Conservation (phyloP, 2,888 invertebrate species). For the Mesopsocus fuscifrons region DNA sequence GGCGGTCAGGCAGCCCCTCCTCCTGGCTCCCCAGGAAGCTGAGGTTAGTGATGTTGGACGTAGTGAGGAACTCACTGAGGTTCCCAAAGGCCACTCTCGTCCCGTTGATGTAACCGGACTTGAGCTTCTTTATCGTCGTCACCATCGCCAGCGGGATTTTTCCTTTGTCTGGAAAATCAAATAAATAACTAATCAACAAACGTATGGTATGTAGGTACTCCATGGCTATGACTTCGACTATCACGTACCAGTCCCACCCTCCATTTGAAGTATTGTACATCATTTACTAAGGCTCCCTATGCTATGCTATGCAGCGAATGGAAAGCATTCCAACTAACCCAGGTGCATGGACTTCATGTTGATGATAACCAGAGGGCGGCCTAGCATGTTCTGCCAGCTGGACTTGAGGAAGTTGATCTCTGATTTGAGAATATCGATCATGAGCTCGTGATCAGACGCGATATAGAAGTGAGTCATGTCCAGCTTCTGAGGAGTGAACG, state of each 20-base stretch:
- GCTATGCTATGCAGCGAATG: too few relatives aligned
- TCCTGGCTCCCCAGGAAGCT: conserved; percentile 89
- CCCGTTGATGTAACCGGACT: conserved; percentile 98
- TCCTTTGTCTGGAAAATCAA: conserved; percentile 53
- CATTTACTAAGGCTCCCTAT: conserved; percentile 4
- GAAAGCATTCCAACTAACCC: too few relatives aligned
- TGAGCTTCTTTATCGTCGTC: conserved; percentile 93
- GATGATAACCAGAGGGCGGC: conserved; percentile 87
- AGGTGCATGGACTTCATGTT: conserved; percentile 72
- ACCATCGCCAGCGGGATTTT: conserved; percentile 87
- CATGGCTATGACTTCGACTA: not conserved
- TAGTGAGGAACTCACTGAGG: conserved; percentile 85
- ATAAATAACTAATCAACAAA: conserved; percentile 10
- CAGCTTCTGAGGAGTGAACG: conserved; percentile 98
- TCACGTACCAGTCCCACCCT: conserved; percentile 4
- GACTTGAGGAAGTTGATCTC: conserved; percentile 96
- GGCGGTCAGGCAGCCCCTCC: conserved; percentile 69
- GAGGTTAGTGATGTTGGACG: conserved; percentile 92
- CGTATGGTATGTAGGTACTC: too few relatives aligned
- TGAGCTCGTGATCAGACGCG: conserved; percentile 92
- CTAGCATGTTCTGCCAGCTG: conserved; percentile 95
- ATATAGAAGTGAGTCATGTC: conserved; percentile 97
- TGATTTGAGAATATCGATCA: conserved; percentile 93
- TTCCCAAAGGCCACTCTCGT: conserved; percentile 92
- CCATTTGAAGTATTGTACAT: conserved; percentile 3